Percentiles rank a stretch among this genome's conserved stretches.
Conservation (phyloP, 2,888 invertebrate species). For the Diplolepis rosae region DNA sequence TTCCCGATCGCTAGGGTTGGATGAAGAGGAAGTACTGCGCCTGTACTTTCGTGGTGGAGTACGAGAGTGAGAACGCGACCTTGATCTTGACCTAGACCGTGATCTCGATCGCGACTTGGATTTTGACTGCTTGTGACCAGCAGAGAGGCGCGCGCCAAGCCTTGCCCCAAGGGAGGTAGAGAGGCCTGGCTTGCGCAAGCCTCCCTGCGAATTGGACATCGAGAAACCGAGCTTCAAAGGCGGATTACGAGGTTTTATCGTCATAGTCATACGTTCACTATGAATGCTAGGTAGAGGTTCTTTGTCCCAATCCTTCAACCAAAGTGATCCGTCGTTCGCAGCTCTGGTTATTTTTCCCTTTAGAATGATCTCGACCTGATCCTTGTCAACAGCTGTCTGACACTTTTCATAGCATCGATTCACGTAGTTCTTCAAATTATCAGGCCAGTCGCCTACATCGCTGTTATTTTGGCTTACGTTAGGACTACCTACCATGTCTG, state of each 20-base stretch:
- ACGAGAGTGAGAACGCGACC: constrained; percentile 70
- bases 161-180: constrained; percentile 78
- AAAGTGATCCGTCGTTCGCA: constrained; percentile 89
- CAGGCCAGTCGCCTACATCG: constrained; percentile 85
- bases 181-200: constrained; percentile 73
- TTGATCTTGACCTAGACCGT: constrained; percentile 66
- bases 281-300: constrained; percentile 94
- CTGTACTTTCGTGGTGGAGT: constrained; percentile 67
- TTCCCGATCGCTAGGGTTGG: constrained; percentile 65
- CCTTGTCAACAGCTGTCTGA: constrained; percentile 90
- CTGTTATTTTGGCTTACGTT: constrained; percentile 62
- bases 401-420: constrained; percentile 94
- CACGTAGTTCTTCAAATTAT: constrained; percentile 89
- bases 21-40: constrained; percentile 68
- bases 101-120: constrained; percentile 53
- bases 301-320: constrained; percentile 94
- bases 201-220: constrained; percentile 50
- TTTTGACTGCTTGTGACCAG: constrained; percentile 63
- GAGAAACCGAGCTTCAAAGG: constrained; percentile 57
- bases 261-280: constrained; percentile 83
- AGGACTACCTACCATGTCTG: constrained; percentile 60
- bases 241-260: constrained; percentile 79
- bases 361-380: constrained; percentile 94
- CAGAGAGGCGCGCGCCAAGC: constrained; percentile 76
- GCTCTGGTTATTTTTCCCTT: constrained; percentile 95